Conservation (phyloP, 2,797 vertebrate genomes). For the Myotis daubentonii region DNA sequence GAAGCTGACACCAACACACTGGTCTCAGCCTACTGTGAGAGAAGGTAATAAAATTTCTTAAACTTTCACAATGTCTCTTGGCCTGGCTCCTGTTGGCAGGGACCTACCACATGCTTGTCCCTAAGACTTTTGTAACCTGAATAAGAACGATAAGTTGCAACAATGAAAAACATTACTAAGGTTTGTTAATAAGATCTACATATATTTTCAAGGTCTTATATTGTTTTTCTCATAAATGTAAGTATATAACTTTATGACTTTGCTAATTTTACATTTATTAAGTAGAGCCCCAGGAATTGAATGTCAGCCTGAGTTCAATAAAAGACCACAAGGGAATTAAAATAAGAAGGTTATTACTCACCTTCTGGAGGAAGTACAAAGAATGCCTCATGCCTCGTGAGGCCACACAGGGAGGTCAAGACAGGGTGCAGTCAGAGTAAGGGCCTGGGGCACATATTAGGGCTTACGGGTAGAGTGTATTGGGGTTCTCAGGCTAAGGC, state of each 20-base stretch:
- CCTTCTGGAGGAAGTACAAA: neutral
- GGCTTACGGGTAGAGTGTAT: neutral
- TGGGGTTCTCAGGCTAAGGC: neutral
- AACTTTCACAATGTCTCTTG: too few species aligned
- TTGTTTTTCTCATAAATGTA: slow-evolving; percentile 3
- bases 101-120: too few species aligned
- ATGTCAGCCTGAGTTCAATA: neutral
- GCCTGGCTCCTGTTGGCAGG: too few species aligned
- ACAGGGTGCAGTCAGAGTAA: neutral
- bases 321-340: neutral
- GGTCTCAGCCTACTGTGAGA: too few species aligned
- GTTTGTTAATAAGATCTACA: neutral
- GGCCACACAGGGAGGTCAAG: neutral
- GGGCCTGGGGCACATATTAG: neutral
- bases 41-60: too few species aligned
- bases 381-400: neutral
- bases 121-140: neutral
- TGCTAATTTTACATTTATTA: neutral
- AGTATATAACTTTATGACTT: neutral
- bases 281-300: neutral
- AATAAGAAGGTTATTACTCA: neutral
- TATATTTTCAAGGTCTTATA: neutral
- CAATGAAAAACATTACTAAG: neutral
- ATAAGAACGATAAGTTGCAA: neutral
- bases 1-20: too few species aligned